A percentile compares a stretch with the other conserved stretches of the same genome.
Evolutionary conservation across 2,888 invertebrate genomes (phyloP).

Genomic region (Axea sp.): DNA sequence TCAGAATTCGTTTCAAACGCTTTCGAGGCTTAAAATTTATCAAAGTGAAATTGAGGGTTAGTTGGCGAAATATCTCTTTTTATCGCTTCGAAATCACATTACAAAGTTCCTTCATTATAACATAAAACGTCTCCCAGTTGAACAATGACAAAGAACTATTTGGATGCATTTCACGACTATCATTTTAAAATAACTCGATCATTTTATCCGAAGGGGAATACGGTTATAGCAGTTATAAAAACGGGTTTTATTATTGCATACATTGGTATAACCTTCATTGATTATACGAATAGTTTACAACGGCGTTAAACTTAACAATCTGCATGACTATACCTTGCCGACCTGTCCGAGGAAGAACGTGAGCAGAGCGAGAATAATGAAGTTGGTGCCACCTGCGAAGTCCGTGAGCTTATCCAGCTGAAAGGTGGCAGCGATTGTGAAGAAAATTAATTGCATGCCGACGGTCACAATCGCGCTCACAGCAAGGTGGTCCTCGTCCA

Average conservation of each 20-base stretch:
- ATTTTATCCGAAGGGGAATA: too few relatives aligned
- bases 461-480: constrained; percentile 92
- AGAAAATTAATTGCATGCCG: constrained; percentile 92
- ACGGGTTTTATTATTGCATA: background rate
- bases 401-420: constrained; percentile 95
- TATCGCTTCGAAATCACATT: too few relatives aligned
- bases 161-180: too few relatives aligned
- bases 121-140: too few relatives aligned
- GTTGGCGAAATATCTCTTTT: too few relatives aligned
- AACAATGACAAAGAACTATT: too few relatives aligned
- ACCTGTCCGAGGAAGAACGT: constrained; percentile 93
- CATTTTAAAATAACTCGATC: too few relatives aligned
- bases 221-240: too few relatives aligned
- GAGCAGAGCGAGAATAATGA: constrained; percentile 91
- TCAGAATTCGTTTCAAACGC: constrained; percentile 5
- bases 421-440: constrained; percentile 90
- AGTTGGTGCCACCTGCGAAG: constrained; percentile 96
- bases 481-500: constrained; percentile 91
- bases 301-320: constrained; percentile 8
- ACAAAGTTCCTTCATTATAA: too few relatives aligned
- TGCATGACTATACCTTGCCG: constrained; percentile 82
- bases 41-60: too few relatives aligned
- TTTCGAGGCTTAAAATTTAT: too few relatives aligned
- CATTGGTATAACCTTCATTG: background rate
- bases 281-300: background rate